Conservation (phyloP, 2,113 vertebrate genomes). For the Isurus oxyrinchus region DNA sequence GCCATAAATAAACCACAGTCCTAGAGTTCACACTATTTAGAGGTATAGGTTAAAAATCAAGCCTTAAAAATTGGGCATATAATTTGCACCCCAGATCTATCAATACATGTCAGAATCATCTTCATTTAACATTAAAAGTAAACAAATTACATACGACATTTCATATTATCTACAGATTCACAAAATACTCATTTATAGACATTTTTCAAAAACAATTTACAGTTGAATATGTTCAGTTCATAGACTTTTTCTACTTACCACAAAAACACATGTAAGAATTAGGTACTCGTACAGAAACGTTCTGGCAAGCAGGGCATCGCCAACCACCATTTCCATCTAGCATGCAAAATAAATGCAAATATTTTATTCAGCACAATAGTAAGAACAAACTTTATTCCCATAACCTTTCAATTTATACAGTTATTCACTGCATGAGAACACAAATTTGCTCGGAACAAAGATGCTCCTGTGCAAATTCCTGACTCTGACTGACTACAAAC, state of each 20-base stretch:
- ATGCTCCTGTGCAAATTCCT: neutral
- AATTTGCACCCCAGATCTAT: neutral
- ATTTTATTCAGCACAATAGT: neutral
- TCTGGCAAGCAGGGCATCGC: constrained; percentile 96
- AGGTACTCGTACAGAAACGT: constrained; percentile 75
- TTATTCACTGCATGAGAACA: neutral
- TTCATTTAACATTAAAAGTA: neutral
- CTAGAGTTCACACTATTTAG: neutral
- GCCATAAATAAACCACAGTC: neutral
- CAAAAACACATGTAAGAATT: constrained; percentile 87
- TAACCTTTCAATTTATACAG: neutral
- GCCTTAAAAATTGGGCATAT: neutral
- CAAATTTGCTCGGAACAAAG: neutral
- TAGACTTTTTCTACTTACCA: constrained; percentile 60
- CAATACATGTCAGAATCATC: neutral
- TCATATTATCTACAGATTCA: neutral
- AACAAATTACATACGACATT: neutral
- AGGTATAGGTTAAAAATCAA: neutral
- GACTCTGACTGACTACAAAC: neutral
- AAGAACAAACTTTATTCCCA: neutral
- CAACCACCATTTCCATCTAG: constrained; percentile 84
- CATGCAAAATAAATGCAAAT: constrained; percentile 38
- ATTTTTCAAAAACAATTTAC: neutral
- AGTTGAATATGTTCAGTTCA: neutral
- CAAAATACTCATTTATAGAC: neutral